phyloP scores from a whole-genome alignment of 2,888 invertebrate species.

The Microplitis manilae region DNA sequence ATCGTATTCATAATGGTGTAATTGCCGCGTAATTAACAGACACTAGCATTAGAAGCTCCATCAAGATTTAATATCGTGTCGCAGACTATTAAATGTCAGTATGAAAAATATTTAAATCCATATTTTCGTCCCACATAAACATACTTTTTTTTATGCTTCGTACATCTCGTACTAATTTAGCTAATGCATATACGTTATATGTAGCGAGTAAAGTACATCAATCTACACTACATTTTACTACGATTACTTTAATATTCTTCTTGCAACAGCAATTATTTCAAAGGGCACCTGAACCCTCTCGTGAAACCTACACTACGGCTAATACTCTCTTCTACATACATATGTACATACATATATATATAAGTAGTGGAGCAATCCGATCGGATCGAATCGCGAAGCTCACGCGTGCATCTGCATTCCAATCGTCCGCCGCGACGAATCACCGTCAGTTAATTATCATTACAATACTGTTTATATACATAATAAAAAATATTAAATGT shows the following conservation, averaged over 20 bases:
- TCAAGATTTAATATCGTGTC: no score
- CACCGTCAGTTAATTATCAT: slow-evolving; percentile 54
- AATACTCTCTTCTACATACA: neutral
- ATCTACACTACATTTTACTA: slow-evolving; percentile 9
- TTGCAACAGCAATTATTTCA: slow-evolving; percentile 26
- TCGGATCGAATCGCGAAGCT: slow-evolving; percentile 30
- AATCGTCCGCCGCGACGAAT: slow-evolving; percentile 51
- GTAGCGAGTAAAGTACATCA: slow-evolving; percentile 4
- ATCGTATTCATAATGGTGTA: slow-evolving; percentile 29
- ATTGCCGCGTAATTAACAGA: slow-evolving; percentile 29
- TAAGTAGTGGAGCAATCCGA: slow-evolving; percentile 1
- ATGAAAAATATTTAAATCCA: no score
- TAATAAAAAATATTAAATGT: slow-evolving; percentile 3
- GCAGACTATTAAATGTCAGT: no score
- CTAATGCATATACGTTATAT: slow-evolving; percentile 15
- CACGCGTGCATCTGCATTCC: slow-evolving; percentile 41
- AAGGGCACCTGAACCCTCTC: slow-evolving; percentile 7
- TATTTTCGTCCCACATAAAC: no score
- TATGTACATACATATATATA: neutral
- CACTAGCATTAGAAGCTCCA: neutral
- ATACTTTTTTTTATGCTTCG: no score
- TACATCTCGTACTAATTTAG: slow-evolving; percentile 3
- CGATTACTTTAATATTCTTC: slow-evolving; percentile 23
- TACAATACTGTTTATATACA: slow-evolving; percentile 19
- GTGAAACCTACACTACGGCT: neutral